A percentile compares a stretch with the other conserved stretches of the same genome.
phyloP scores from a whole-genome alignment of 2,888 invertebrate species.

The Eretmocerus hayati region DNA sequence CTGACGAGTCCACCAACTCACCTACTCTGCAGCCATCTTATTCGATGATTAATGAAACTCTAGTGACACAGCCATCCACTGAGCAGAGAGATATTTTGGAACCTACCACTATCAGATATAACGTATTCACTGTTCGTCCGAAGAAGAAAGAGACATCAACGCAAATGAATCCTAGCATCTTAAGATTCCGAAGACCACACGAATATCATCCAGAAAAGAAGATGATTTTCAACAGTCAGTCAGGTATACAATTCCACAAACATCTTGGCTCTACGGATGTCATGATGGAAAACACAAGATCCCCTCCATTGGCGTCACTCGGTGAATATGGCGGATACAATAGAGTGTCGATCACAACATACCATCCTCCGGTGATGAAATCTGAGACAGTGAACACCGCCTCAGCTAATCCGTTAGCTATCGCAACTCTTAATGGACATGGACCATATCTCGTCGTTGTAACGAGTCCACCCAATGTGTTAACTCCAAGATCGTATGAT shows the following conservation, averaged over 20 bases:
- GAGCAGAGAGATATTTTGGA: background rate
- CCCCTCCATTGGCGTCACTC: background rate
- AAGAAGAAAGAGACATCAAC: background rate
- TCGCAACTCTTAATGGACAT: conserved; percentile 24
- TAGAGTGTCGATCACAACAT: background rate
- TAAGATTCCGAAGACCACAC: background rate
- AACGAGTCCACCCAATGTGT: conserved; percentile 2
- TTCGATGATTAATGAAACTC: background rate
- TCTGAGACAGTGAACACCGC: conserved; percentile 15
- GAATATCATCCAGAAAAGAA: background rate
- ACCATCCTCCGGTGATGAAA: conserved; percentile 9
- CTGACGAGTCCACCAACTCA: conserved; percentile 26
- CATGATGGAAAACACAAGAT: background rate
- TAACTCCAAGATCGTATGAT: conserved; percentile 1
- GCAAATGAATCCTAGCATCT: too few species aligned
- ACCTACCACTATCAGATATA: conserved; percentile 7
- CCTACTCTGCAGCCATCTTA: conserved; percentile 18
- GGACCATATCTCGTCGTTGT: conserved; percentile 24
- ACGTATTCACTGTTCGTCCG: conserved; percentile 17
- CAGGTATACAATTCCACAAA: conserved; percentile 32
- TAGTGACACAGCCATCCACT: background rate
- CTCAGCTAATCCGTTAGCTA: conserved; percentile 22
- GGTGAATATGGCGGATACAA: background rate
- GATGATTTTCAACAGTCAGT: conserved; percentile 25
- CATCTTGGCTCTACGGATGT: conserved; percentile 23